Conservation (phyloP, 1,140 invertebrate species). For the Cylas formicarius region DNA sequence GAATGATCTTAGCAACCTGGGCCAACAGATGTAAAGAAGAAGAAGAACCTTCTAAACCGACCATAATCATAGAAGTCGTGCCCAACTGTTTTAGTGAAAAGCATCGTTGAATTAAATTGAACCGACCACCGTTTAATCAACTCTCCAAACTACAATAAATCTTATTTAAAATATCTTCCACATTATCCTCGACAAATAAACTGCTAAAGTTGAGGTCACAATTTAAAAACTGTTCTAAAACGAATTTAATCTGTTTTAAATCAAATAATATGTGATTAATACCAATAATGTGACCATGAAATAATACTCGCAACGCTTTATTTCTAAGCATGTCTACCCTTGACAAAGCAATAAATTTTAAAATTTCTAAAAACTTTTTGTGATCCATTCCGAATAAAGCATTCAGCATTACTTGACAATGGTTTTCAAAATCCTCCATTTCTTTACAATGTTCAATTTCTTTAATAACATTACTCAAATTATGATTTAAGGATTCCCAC, state of each 20-base stretch:
- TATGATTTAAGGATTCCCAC: constrained; percentile 60
- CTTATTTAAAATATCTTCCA: constrained; percentile 1
- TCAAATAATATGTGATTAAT: constrained; percentile 46
- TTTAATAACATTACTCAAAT: constrained; percentile 61
- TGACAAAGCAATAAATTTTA: constrained; percentile 54
- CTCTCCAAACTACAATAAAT: too few species aligned
- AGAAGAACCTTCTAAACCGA: too few species aligned
- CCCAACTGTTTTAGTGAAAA: too few species aligned
- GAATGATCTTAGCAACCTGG: too few species aligned
- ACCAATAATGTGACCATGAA: constrained; percentile 41
- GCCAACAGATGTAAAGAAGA: too few species aligned
- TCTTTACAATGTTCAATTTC: constrained; percentile 72
- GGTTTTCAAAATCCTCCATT: constrained; percentile 61
- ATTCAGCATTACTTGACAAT: constrained; percentile 76
- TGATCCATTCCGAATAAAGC: constrained; percentile 78
- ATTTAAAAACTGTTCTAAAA: constrained; percentile 39
- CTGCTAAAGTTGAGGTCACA: too few species aligned
- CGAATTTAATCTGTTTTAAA: constrained; percentile 40
- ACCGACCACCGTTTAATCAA: too few species aligned
- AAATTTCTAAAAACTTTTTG: constrained; percentile 59
- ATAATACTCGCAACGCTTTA: constrained; percentile 25
- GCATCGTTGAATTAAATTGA: too few species aligned
- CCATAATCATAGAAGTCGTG: too few species aligned
- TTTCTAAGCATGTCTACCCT: constrained; percentile 41
- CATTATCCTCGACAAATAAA: background rate